These are phyloP conservation scores for Lithobates pipiens DNA, from an alignment of 2,797 vertebrate genomes.

Conservation along the genomic window DNA sequence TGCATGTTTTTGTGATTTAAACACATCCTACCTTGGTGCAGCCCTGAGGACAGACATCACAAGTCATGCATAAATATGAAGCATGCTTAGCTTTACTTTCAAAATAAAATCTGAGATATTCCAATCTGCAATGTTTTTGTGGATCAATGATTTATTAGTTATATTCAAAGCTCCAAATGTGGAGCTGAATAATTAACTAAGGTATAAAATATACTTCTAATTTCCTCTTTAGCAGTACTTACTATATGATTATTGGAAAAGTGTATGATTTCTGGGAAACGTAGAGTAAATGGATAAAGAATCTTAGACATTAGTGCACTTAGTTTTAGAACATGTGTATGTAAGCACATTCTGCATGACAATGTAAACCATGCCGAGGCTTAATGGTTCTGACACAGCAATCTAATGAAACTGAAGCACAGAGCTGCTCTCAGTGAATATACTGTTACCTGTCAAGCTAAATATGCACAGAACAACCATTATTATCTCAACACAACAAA, in stretches of 20 bases:
- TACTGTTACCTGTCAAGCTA: neutral
- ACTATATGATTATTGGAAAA: conserved; percentile 7
- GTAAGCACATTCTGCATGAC: conserved; percentile 26
- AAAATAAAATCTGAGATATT: too few relatives aligned
- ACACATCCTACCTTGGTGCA: too few relatives aligned
- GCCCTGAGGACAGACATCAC: too few relatives aligned
- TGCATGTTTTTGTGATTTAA: too few relatives aligned
- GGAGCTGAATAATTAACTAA: neutral
- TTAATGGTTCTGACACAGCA: conserved; percentile 45
- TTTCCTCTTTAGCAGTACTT: conserved; percentile 5
- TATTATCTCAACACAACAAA: too few relatives aligned
- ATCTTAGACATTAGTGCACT: neutral
- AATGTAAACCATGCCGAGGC: conserved; percentile 2
- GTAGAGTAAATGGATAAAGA: conserved; percentile 10
- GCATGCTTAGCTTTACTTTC: too few relatives aligned
- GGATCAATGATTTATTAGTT: too few relatives aligned
- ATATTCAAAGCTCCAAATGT: conserved; percentile 13
- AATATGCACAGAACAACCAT: neutral
- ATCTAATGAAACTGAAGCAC: neutral
- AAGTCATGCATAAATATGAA: too few relatives aligned
- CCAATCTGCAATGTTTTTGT: too few relatives aligned
- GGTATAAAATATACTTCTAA: conserved; percentile 1
- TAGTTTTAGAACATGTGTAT: neutral
- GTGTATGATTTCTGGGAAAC: conserved; percentile 35
- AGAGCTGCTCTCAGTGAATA: conserved; percentile 2